Evolutionary conservation across 2,113 vertebrate species (phyloP).

Genomic region (Alosa alosa): DNA sequence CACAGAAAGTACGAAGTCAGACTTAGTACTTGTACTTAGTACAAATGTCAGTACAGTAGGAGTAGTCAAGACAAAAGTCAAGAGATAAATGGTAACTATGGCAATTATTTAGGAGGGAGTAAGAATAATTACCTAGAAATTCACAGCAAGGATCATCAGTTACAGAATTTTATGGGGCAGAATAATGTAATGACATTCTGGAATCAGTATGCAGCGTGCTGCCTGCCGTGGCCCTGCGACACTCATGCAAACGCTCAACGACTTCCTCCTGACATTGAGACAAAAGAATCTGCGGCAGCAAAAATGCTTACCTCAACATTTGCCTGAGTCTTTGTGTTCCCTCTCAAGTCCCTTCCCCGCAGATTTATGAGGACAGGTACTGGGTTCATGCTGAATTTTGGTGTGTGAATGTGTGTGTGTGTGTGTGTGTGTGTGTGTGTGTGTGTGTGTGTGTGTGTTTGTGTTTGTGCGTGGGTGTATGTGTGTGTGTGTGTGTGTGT

Average conservation of each 20-base stretch:
- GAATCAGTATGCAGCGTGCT: not conserved
- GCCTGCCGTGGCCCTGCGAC: not conserved
- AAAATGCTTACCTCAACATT: conserved; percentile 49
- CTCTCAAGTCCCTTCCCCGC: not conserved
- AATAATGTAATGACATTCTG: not conserved
- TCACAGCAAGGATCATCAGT: not conserved
- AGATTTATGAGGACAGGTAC: conserved; percentile 5
- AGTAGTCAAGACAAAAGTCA: not conserved
- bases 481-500: not conserved
- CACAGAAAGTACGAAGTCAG: not conserved
- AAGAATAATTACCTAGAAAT: not conserved
- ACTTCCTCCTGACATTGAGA: conserved; percentile 44
- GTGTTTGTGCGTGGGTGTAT: not conserved
- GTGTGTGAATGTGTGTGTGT: not conserved
- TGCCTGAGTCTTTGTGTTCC: conserved; percentile 28
- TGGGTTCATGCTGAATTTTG: not conserved
- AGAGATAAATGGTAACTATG: not conserved
- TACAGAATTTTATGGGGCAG: not conserved
- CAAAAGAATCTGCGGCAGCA: conserved; percentile 47
- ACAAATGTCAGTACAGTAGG: not conserved
- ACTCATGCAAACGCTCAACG: conserved; percentile 12
- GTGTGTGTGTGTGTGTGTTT: not conserved
- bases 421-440: conserved; percentile 1
- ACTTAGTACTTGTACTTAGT: too few species aligned
- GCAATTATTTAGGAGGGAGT: not conserved